These are phyloP conservation scores for Melanocharis versteri DNA, from an alignment of 2,113 vertebrate species.

Conservation along the genomic window DNA sequence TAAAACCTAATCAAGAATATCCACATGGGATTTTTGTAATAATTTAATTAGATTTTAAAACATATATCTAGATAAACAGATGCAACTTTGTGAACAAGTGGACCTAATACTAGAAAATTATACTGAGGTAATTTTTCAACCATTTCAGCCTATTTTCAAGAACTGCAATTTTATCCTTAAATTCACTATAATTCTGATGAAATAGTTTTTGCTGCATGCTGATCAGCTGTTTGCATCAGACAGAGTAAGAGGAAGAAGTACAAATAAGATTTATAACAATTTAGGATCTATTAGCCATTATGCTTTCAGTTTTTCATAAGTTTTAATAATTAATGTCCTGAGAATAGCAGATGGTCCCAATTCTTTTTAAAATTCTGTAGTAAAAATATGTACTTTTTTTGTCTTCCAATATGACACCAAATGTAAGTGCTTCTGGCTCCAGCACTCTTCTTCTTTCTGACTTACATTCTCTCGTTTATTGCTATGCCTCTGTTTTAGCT, in stretches of 20 bases:
- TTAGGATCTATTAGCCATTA: neutral
- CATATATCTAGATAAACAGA: neutral
- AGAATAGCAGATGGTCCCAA: constrained; percentile 13
- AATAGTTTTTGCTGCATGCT: neutral
- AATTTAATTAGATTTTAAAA: neutral
- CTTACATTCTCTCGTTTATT: neutral
- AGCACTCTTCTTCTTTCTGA: neutral
- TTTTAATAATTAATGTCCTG: constrained; percentile 52
- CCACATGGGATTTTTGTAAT: neutral
- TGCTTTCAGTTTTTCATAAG: neutral
- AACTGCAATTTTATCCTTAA: neutral
- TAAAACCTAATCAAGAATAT: constrained; percentile 2
- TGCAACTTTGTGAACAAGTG: neutral
- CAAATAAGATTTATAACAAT: neutral
- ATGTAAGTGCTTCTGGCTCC: constrained; percentile 26
- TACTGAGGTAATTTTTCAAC: neutral
- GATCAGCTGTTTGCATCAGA: neutral
- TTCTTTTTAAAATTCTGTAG: constrained; percentile 10
- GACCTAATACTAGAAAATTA: neutral
- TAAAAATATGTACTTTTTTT: neutral
- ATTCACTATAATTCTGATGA: neutral
- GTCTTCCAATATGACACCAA: neutral
- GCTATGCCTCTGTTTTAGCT: neutral
- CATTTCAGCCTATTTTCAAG: neutral
- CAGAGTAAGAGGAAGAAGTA: neutral